phyloP scores from a whole-genome alignment of 1,140 invertebrate species.

The Drosophila mojavensis region DNA sequence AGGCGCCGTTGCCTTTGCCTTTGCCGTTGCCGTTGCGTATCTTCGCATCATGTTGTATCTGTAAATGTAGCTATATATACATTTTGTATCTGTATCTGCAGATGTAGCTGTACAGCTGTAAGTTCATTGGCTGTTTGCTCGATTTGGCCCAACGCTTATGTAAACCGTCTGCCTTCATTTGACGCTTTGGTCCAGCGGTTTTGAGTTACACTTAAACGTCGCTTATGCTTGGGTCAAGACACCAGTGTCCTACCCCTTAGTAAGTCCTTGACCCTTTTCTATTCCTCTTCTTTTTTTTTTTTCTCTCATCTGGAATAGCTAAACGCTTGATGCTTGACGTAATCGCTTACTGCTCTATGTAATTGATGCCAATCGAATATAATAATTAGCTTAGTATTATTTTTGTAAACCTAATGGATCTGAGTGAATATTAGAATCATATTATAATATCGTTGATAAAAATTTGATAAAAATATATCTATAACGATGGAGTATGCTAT shows the following conservation, averaged over 20 bases:
- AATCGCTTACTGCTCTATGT: slow-evolving; percentile 37
- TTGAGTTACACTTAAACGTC: slow-evolving; percentile 43
- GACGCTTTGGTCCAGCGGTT: slow-evolving; percentile 16
- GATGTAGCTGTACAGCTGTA: slow-evolving; percentile 15
- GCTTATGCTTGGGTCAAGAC: slow-evolving; percentile 17
- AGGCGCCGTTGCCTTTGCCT: neutral
- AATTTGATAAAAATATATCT: too few species aligned
- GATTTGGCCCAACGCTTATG: slow-evolving; percentile 58
- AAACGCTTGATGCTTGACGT: slow-evolving; percentile 34
- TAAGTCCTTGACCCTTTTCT: slow-evolving; percentile 28
- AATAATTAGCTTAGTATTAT: slow-evolving; percentile 2
- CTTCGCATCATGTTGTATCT: neutral
- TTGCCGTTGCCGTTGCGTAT: too few species aligned
- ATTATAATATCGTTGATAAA: neutral
- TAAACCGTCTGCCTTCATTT: slow-evolving; percentile 63
- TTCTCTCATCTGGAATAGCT: neutral
- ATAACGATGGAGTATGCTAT: too few species aligned
- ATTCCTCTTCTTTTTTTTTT: too few species aligned
- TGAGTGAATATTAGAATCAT: neutral
- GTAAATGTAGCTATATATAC: slow-evolving; percentile 14
- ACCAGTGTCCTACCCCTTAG: neutral
- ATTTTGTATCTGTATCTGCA: slow-evolving; percentile 19
- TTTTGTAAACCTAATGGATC: neutral
- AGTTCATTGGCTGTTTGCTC: slow-evolving; percentile 64
- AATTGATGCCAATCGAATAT: slow-evolving; percentile 20